phyloP scores from a whole-genome alignment of 1,140 invertebrate species.

The Trypoxylus dichotomus region DNA sequence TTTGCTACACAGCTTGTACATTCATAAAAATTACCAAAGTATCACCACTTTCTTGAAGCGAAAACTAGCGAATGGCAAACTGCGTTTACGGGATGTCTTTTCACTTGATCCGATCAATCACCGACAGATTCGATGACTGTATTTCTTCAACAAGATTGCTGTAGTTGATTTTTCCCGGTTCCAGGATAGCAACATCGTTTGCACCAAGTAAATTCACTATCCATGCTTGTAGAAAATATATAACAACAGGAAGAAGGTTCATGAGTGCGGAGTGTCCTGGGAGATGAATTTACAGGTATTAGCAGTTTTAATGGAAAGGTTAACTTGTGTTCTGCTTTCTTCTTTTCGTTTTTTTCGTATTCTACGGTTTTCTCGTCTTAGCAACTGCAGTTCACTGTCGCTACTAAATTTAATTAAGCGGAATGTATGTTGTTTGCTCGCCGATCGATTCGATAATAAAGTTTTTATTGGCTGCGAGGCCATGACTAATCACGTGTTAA shows the following conservation, averaged over 20 bases:
- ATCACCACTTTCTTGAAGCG: not conserved
- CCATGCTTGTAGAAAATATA: not conserved
- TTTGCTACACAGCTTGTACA: too few species aligned
- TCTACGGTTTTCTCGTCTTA: not conserved
- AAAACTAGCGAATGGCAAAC: too few species aligned
- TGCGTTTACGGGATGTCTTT: not conserved
- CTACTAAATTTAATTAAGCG: not conserved
- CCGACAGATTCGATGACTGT: not conserved
- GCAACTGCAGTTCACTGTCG: not conserved
- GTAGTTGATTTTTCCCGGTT: constrained; percentile 5
- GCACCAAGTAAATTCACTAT: not conserved
- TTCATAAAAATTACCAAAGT: too few species aligned
- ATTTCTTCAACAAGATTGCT: not conserved
- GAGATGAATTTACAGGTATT: not conserved
- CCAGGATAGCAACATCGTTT: not conserved
- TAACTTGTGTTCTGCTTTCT: not conserved
- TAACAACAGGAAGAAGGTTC: not conserved
- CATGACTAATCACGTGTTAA: not conserved
- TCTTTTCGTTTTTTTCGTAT: too few species aligned
- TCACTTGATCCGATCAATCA: not conserved
- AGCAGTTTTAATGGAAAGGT: not conserved
- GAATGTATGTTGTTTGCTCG: not conserved
- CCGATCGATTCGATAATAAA: not conserved
- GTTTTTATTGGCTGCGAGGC: not conserved
- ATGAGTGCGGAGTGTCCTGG: not conserved